Base-by-base conservation (phyloP, 2,888 invertebrate genomes). In the Pyrochroa serraticornis region DNA sequence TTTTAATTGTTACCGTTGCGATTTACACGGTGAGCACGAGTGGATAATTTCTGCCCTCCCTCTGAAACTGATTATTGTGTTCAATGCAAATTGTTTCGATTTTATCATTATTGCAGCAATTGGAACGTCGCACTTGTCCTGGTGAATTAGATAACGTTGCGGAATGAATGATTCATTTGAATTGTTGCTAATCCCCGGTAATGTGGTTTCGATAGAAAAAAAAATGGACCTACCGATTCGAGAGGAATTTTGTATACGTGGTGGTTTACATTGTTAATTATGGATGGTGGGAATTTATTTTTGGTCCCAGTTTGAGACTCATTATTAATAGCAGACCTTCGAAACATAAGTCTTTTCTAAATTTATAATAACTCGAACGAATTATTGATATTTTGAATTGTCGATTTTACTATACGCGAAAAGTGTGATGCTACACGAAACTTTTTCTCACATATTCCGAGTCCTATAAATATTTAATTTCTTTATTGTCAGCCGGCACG, bases 241-340 rank as follows among this genome's bases (percentile, higher is more conserved):
- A 22, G 22, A 22, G 22, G 22, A 22, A 22, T 22, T 22, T 22
- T 5, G 22, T 22, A 22, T 22, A 22, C 12, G n/a, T 7, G 39
- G 7, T 39, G n/a, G 13, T 39, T 12, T 39, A 39, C 8, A 43
- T 22, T 34, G 46, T 39, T 46, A 45, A 46, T 53, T 53, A 41
- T 35, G 22, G 46, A 46, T 53, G 45, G 46, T 53, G 38, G 46
- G 46, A 41, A 46, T 46, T 39, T 53, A 53, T 53, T 53, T 53
- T 53, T 32, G 45, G 41, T 8, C 30, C 30, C 9, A 48, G 32
- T 43, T 42, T 55, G 42, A 55, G 36, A 34, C 31, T 36, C 30
- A 48, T 39, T 54, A 54, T 55, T 55, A 37, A 55, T 55, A 55
- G 54, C 42, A 53, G 48, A 44, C 53, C 53, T 58, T 58, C 53